Percentiles rank a stretch among this genome's conserved stretches.
These are phyloP conservation scores for Dermatophagoides farinae DNA, from an alignment of 1,140 invertebrate species.

Conservation along the genomic window DNA sequence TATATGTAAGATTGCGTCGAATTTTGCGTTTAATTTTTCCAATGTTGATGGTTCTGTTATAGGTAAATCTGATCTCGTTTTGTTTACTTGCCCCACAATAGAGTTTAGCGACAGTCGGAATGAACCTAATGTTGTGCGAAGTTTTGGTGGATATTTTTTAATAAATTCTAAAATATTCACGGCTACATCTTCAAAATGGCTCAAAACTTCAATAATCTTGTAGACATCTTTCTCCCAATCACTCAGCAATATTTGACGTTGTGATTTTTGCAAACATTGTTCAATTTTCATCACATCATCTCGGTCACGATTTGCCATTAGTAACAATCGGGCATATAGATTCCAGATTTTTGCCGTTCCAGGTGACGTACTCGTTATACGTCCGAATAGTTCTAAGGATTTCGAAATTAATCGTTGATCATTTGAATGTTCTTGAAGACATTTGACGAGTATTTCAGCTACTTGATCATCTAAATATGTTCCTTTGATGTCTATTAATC, in stretches of 20 bases:
- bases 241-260: constrained; percentile 24
- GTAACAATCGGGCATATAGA: constrained; percentile 43
- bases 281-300: constrained; percentile 33
- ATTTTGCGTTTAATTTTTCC: background rate
- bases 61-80: background rate
- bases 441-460: constrained; percentile 46
- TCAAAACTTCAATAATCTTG: constrained; percentile 22
- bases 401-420: constrained; percentile 37
- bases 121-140: background rate
- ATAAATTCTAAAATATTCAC: constrained; percentile 20
- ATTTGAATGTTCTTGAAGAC: constrained; percentile 34
- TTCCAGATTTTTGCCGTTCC: constrained; percentile 53
- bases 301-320: constrained; percentile 22
- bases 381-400: constrained; percentile 51
- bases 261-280: constrained; percentile 32
- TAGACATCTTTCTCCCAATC: constrained; percentile 36
- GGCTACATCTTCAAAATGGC: constrained; percentile 22
- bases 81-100: background rate
- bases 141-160: constrained; percentile 1
- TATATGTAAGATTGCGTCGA: background rate
- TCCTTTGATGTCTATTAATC: constrained; percentile 55
- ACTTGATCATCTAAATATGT: constrained; percentile 58
- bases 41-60: background rate
- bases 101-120: constrained; percentile 11
- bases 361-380: constrained; percentile 41